These are phyloP conservation scores for Tachyglossus aculeatus DNA, from an alignment of 2,797 vertebrate genomes.

Conservation along the genomic window DNA sequence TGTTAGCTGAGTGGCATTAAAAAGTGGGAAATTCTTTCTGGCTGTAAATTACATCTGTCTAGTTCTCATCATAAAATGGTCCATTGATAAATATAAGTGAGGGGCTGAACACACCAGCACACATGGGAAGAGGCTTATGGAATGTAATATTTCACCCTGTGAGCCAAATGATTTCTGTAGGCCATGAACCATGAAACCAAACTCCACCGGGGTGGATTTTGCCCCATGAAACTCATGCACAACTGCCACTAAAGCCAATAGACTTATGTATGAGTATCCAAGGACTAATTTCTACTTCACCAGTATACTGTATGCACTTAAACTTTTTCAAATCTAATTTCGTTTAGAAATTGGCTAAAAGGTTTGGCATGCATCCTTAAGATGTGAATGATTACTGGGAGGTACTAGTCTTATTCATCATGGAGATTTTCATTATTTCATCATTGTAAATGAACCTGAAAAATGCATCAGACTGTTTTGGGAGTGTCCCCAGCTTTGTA, in stretches of 20 bases:
- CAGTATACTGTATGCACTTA: too few relatives aligned
- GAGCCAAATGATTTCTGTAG: neutral
- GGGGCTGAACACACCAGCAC: neutral
- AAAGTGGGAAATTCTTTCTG: neutral
- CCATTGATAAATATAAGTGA: neutral
- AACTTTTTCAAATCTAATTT: too few relatives aligned
- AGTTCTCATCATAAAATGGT: neutral
- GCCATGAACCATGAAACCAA: neutral
- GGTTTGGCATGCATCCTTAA: too few relatives aligned
- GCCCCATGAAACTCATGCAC: neutral
- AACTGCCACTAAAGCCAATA: neutral
- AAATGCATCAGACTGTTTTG: too few relatives aligned
- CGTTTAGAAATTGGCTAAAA: too few relatives aligned
- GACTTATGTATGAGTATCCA: neutral
- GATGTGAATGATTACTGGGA: too few relatives aligned
- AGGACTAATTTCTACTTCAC: neutral
- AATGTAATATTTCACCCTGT: neutral
- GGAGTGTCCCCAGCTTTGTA: too few relatives aligned
- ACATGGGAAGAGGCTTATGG: neutral
- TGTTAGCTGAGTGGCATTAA: rapidly evolving
- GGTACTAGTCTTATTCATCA: too few relatives aligned
- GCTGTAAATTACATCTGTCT: neutral
- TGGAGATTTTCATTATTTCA: too few relatives aligned
- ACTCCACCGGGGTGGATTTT: neutral
- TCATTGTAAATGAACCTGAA: too few relatives aligned